Evolutionary conservation across 2,113 vertebrate species (phyloP).

Genomic region (Microcebus murinus): DNA sequence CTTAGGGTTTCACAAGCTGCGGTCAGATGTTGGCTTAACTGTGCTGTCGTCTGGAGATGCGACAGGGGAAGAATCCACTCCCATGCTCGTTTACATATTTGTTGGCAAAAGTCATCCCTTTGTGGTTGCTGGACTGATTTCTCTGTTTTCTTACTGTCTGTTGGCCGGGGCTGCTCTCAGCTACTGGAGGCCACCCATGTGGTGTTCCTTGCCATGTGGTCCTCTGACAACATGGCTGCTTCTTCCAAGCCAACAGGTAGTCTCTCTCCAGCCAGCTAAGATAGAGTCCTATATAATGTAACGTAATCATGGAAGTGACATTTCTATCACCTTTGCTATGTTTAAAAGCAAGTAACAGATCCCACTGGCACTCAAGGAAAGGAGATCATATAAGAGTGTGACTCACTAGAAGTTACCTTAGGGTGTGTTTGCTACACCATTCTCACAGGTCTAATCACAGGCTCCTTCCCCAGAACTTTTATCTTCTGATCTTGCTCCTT

Average conservation of each 20-base stretch:
- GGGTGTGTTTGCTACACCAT: not conserved
- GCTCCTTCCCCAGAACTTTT: not conserved
- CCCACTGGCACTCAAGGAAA: not conserved
- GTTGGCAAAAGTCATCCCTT: not conserved
- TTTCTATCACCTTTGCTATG: not conserved
- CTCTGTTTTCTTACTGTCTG: not conserved
- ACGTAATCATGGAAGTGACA: not conserved
- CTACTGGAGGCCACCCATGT: not conserved
- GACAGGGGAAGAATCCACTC: not conserved
- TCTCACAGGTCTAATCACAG: not conserved
- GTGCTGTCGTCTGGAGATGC: not conserved
- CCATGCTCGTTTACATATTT: not conserved
- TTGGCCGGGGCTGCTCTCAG: not conserved
- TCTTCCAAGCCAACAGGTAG: not conserved
- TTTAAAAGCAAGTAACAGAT: slow-evolving; percentile 13
- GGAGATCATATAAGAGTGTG: not conserved
- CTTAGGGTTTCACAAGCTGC: not conserved
- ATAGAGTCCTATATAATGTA: not conserved
- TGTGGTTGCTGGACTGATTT: not conserved
- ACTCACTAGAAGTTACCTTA: not conserved
- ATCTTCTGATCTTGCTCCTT: not conserved
- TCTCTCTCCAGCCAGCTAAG: not conserved
- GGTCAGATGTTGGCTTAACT: not conserved
- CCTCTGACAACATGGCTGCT: not conserved
- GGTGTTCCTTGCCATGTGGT: not conserved